Evolutionary conservation across 2,888 invertebrate species (phyloP).

Genomic region (Cosmia trapezina): DNA sequence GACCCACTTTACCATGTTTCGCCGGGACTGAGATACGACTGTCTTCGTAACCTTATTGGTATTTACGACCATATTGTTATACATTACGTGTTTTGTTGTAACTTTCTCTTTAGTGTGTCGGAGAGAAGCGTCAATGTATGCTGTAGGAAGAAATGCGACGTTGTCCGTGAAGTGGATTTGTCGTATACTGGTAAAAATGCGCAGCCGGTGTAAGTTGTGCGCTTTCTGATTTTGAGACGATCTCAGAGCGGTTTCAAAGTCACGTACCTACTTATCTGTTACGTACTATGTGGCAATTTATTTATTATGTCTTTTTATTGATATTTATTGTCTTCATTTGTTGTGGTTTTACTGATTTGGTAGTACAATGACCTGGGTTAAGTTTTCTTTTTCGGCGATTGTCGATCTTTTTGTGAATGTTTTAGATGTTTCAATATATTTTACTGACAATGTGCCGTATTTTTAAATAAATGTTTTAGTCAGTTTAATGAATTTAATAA

Average conservation of each 20-base stretch:
- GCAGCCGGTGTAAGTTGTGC: slow-evolving; percentile 78
- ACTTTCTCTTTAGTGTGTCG: slow-evolving; percentile 58
- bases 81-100: slow-evolving; percentile 63
- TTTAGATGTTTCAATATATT: neutral
- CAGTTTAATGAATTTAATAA: no score
- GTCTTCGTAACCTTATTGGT: slow-evolving; percentile 84
- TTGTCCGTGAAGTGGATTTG: slow-evolving; percentile 46
- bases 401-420: neutral
- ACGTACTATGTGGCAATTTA: slow-evolving; percentile 81
- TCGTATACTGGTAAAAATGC: slow-evolving; percentile 54
- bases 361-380: slow-evolving; percentile 43
- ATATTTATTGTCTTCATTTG: slow-evolving; percentile 66
- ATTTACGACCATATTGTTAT: slow-evolving; percentile 42
- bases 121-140: slow-evolving; percentile 68
- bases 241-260: slow-evolving; percentile 80
- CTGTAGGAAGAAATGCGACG: slow-evolving; percentile 41
- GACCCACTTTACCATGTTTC: slow-evolving; percentile 86
- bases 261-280: slow-evolving; percentile 86
- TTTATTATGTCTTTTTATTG: slow-evolving; percentile 79
- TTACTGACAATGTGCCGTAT: neutral
- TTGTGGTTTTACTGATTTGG: slow-evolving; percentile 51
- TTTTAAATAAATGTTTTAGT: neutral
- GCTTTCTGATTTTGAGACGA: slow-evolving; percentile 89
- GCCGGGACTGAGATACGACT: slow-evolving; percentile 75
- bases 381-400: slow-evolving; percentile 19